Percentiles rank a stretch among this genome's conserved stretches.
phyloP scores from a whole-genome alignment of 2,888 invertebrate genomes.

The Pyrocoelia pectoralis region DNA sequence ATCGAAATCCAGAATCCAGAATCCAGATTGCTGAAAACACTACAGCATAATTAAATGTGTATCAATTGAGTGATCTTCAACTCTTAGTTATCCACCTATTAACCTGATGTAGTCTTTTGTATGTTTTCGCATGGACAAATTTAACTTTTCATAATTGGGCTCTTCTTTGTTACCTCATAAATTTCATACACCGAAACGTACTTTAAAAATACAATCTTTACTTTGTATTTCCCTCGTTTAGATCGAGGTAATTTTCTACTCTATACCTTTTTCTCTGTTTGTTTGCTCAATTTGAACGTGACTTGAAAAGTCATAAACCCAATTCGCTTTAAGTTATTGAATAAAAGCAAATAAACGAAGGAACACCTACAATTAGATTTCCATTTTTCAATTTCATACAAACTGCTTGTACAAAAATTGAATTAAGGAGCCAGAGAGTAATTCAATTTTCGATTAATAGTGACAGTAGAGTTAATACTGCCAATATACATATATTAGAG shows the following conservation, averaged over 20 bases:
- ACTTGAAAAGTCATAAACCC: neutral
- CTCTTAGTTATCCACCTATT: too few relatives aligned
- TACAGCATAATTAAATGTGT: too few relatives aligned
- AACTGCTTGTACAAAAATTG: neutral
- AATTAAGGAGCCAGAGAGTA: neutral
- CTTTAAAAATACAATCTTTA: neutral
- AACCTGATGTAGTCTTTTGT: too few relatives aligned
- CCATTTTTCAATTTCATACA: neutral
- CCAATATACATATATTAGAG: slow-evolving; percentile 17
- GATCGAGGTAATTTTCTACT: neutral
- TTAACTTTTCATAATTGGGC: too few relatives aligned
- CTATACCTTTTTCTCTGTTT: neutral
- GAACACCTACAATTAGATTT: neutral
- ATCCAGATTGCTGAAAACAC: too few relatives aligned
- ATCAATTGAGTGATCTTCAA: too few relatives aligned
- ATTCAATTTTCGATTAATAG: neutral
- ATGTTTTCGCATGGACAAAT: too few relatives aligned
- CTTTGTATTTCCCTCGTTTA: neutral
- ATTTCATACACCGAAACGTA: too few relatives aligned
- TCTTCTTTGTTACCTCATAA: too few relatives aligned
- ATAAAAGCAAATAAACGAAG: neutral
- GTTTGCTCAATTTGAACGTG: neutral
- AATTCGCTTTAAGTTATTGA: neutral
- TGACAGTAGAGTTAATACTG: neutral
- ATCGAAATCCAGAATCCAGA: too few relatives aligned